Base-by-base conservation (phyloP, 2,113 vertebrate species). In the Upupa epops region DNA sequence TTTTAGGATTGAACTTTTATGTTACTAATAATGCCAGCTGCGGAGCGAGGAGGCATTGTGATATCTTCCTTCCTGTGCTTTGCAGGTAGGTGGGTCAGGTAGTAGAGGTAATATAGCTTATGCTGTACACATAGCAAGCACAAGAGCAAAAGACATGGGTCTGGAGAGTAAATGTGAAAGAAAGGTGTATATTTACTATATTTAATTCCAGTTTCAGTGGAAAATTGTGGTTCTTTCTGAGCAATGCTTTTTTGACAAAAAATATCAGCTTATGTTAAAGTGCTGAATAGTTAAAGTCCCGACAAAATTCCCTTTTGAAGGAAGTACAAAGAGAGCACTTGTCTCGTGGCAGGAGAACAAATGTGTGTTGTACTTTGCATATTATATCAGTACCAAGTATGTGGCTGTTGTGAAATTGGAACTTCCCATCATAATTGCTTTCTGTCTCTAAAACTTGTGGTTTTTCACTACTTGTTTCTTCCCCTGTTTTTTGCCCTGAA, bases 401-500 rank as follows among this genome's bases (percentile, higher is more conserved):
- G 55, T 29, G 64, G 6, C 21, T 71, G 4, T 18, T 17, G 78
- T 28, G 82, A 18, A n/a, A 5, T 65, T 28, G 34, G 24, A 86
- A n/a, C 6, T 34, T 86, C 46, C 28, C 13, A 51, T 28, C 5
- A 76, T 8, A 29, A 69, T 75, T 52, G 1, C 11, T 59, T 71
- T 85, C 22, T 68, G 14, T 59, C 25, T 13, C 45, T 48, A 68
- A 42, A 34, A 80, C 3, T 52, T 42, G 10, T 65, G 46, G 60
- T 31, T 55, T 18, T 8, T 1, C 4, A 14, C 5, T 69, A 2
- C 6, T 72, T 9, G 5, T 79, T 80, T 75, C 19, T 68, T 90
- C 17, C 21, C 11, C 52, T 37, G 25, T 61, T 84, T 11, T 2
- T 0, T 1, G 9, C 25, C 7, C 13, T 5, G 4, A 31, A 7